phyloP scores from a whole-genome alignment of 1,140 invertebrate species.

The Heliconius melpomene region DNA sequence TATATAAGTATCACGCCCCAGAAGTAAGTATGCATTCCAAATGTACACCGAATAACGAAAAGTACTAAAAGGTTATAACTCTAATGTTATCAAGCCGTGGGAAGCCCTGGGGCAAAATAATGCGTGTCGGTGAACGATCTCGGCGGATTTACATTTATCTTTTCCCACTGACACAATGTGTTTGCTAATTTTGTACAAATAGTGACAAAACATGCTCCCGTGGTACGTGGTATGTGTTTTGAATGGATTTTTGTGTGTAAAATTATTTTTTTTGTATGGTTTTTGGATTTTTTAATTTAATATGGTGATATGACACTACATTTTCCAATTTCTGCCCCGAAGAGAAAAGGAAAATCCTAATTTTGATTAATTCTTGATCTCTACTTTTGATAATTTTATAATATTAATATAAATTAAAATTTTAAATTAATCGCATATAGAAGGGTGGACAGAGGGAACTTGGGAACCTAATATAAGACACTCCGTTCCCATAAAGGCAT shows the following conservation, averaged over 20 bases:
- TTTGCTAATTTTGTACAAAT: conserved; percentile 52
- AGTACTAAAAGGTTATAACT: conserved; percentile 11
- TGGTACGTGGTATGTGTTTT: too few species aligned
- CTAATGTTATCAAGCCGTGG: conserved; percentile 24
- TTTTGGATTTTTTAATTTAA: conserved; percentile 17
- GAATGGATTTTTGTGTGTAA: conserved; percentile 11
- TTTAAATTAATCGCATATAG: too few species aligned
- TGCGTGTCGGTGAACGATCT: conserved; percentile 44
- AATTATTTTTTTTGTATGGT: neutral
- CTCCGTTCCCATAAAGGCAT: too few species aligned
- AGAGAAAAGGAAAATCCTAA: too few species aligned
- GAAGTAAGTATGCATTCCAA: neutral
- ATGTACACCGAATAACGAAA: neutral
- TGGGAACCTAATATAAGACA: too few species aligned
- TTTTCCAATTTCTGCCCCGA: too few species aligned
- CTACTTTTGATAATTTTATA: too few species aligned
- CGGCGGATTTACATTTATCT: conserved; percentile 53
- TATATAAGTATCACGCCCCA: neutral
- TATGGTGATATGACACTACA: too few species aligned
- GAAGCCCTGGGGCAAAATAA: conserved; percentile 31
- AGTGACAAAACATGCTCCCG: conserved; percentile 41
- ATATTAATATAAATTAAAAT: too few species aligned
- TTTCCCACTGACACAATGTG: conserved; percentile 38
- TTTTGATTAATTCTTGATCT: too few species aligned
- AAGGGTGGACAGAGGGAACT: too few species aligned